Evolutionary conservation across 2,888 invertebrate genomes (phyloP).

Genomic region (Lapara coniferarum): DNA sequence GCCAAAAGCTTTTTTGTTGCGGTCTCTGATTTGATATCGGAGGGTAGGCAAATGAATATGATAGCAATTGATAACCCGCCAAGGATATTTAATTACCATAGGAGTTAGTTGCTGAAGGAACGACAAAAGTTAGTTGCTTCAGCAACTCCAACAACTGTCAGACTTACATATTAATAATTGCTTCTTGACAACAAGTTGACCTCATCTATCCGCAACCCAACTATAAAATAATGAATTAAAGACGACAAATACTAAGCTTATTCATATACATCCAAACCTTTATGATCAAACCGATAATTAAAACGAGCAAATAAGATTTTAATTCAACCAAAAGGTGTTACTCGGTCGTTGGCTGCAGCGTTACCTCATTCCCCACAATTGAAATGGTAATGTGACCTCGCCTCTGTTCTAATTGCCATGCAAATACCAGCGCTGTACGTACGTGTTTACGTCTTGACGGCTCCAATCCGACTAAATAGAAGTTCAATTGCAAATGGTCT

Average conservation of each 20-base stretch:
- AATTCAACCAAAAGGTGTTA: conserved; percentile 54
- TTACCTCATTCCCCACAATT: conserved; percentile 68
- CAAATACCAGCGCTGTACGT: conserved; percentile 52
- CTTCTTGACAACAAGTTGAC: background rate
- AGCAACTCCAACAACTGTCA: no score
- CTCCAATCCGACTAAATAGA: conserved; percentile 13
- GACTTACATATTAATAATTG: no score
- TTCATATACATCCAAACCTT: background rate
- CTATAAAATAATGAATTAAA: background rate
- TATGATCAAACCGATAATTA: conserved; percentile 26
- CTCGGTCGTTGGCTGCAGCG: conserved; percentile 43
- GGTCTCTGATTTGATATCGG: background rate
- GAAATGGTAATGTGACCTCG: conserved; percentile 74
- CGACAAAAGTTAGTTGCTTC: no score
- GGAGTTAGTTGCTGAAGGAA: no score
- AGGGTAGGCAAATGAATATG: background rate
- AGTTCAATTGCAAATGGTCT: conserved; percentile 10
- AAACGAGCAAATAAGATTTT: conserved; percentile 55
- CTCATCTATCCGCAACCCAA: no score
- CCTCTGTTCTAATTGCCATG: conserved; percentile 69
- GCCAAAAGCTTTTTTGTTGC: background rate
- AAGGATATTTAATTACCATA: no score
- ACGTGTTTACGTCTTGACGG: conserved; percentile 21
- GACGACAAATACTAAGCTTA: background rate
- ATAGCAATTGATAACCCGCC: background rate